Evolutionary conservation across 2,888 invertebrate genomes (phyloP).

Genomic region (Augiades crinisus): DNA sequence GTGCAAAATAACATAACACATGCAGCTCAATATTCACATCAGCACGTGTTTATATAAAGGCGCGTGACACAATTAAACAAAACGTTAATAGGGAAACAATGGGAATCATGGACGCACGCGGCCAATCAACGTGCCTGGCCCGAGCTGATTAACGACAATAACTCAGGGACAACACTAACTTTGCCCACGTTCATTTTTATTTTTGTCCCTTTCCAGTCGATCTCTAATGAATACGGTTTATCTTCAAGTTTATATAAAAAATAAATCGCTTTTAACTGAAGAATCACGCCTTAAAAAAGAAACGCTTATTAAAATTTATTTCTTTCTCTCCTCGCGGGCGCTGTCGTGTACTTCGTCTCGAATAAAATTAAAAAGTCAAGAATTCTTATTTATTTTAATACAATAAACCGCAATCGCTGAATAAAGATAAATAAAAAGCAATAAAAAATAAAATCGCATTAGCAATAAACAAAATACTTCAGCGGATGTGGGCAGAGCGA

Average conservation of each 20-base stretch:
- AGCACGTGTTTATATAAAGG: constrained; percentile 8
- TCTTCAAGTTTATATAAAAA: constrained; percentile 80
- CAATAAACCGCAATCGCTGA: constrained; percentile 82
- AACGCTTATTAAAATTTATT: constrained; percentile 82
- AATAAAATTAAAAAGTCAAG: constrained; percentile 82
- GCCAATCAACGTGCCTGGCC: constrained; percentile 66
- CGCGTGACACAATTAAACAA: constrained; percentile 55
- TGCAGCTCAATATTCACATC: not conserved
- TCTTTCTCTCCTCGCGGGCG: constrained; percentile 75
- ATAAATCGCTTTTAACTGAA: constrained; percentile 81
- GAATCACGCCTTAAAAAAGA: constrained; percentile 82
- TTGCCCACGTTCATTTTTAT: constrained; percentile 74
- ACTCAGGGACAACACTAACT: constrained; percentile 74
- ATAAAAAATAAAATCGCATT: constrained; percentile 82
- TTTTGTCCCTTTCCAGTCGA: constrained; percentile 77
- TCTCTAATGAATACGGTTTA: constrained; percentile 81
- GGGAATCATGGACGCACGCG: constrained; percentile 44
- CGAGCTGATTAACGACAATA: constrained; percentile 76
- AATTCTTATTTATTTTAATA: constrained; percentile 82
- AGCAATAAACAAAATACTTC: constrained; percentile 82
- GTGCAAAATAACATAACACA: not conserved
- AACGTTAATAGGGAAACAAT: constrained; percentile 65
- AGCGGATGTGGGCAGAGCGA: constrained; percentile 79
- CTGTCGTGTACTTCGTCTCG: constrained; percentile 77
- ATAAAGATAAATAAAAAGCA: constrained; percentile 82